A percentile compares a stretch with the other conserved stretches of the same genome.
Conservation (phyloP, 2,888 invertebrate species). For the Odontocerum albicorne region DNA sequence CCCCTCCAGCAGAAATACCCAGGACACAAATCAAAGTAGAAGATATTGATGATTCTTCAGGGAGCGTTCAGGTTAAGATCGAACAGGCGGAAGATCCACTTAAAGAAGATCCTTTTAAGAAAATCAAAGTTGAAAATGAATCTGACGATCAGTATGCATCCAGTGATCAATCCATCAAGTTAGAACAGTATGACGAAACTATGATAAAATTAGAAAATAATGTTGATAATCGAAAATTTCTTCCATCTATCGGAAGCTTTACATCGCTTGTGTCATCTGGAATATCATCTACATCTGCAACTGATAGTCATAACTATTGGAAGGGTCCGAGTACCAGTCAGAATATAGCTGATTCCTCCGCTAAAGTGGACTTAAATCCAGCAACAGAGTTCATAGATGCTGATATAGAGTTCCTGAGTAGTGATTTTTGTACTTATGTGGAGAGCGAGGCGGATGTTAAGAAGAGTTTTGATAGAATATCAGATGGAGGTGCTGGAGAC, state of each 20-base stretch:
- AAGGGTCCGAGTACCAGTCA: conserved; percentile 25
- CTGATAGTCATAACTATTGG: conserved; percentile 30
- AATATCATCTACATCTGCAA: conserved; percentile 23
- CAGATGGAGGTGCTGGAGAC: conserved; percentile 40
- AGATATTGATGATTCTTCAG: conserved; percentile 20
- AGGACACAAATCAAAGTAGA: conserved; percentile 28
- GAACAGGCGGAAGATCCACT: conserved; percentile 19
- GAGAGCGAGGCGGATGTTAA: conserved; percentile 57
- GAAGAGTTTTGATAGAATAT: conserved; percentile 56
- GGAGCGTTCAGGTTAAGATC: conserved; percentile 16
- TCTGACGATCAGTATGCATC: conserved; percentile 5
- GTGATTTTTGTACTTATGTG: conserved; percentile 52
- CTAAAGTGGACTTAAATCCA: conserved; percentile 31
- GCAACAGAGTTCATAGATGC: conserved; percentile 52
- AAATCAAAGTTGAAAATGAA: conserved; percentile 15
- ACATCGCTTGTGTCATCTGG: conserved; percentile 32
- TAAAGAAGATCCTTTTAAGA: not conserved
- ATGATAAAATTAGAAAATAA: conserved; percentile 8
- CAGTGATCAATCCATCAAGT: conserved; percentile 5
- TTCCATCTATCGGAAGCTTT: conserved; percentile 19
- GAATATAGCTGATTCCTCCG: conserved; percentile 16
- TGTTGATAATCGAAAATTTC: no score
- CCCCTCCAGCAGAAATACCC: conserved; percentile 27
- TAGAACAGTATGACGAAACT: conserved; percentile 11
- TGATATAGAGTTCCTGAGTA: conserved; percentile 56